These are phyloP conservation scores for Epinephelus cyanopodus DNA, from an alignment of 2,113 vertebrate species.

Conservation along the genomic window DNA sequence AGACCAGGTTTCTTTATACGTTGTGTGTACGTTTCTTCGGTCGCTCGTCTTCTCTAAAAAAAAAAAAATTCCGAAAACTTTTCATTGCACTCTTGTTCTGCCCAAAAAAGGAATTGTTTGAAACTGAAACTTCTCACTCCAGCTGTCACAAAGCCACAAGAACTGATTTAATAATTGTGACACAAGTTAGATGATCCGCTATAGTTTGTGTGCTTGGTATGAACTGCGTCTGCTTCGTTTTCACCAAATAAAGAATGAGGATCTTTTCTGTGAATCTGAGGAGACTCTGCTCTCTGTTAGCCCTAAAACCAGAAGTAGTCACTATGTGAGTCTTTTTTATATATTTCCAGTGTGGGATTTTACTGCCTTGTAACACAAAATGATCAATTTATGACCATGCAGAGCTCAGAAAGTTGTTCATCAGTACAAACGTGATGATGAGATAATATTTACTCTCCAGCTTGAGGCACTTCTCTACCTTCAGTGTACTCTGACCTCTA, in stretches of 20 bases:
- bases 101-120: slow-evolving; percentile 35
- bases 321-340: neutral
- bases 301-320: neutral
- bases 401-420: neutral
- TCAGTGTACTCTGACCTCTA: slow-evolving; percentile 37
- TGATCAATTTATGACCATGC: neutral
- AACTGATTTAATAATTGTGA: slow-evolving; percentile 6
- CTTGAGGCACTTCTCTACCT: slow-evolving; percentile 14
- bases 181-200: neutral
- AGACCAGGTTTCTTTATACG: neutral
- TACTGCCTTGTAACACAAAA: neutral
- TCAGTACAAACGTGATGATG: neutral
- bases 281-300: neutral
- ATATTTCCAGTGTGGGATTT: slow-evolving; percentile 1
- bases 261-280: neutral
- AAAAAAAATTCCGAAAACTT: neutral
- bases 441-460: slow-evolving; percentile 34
- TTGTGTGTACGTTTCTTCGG: too few species aligned
- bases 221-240: neutral
- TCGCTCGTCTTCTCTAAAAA: neutral
- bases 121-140: slow-evolving; percentile 10
- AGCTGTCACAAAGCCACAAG: neutral
- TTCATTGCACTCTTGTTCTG: neutral
- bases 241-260: neutral
- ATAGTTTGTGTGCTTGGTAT: neutral